These are phyloP conservation scores for Jacana jacana DNA, from an alignment of 2,113 vertebrate genomes.

Conservation along the genomic window DNA sequence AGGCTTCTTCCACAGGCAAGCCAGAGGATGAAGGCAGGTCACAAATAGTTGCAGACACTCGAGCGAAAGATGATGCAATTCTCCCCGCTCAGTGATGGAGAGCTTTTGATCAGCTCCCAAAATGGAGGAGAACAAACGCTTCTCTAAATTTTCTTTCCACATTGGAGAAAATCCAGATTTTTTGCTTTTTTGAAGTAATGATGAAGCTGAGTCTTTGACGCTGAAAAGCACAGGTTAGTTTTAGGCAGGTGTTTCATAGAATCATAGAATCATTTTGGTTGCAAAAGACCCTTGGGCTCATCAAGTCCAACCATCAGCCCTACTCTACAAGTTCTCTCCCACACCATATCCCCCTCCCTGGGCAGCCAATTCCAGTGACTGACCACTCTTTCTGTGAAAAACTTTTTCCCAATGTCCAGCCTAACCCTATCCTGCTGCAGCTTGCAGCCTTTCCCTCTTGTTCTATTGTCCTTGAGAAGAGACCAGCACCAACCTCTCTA, in stretches of 20 bases:
- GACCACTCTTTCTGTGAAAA: too few species aligned
- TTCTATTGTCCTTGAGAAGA: too few species aligned
- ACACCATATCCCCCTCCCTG: too few species aligned
- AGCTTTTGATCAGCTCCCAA: not conserved
- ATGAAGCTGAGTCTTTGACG: not conserved
- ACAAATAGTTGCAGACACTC: not conserved
- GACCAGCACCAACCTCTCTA: too few species aligned
- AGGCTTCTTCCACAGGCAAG: not conserved
- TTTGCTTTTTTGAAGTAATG: not conserved
- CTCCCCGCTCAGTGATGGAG: fast-evolving
- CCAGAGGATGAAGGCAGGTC: not conserved
- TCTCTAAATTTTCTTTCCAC: not conserved
- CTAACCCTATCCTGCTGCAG: too few species aligned
- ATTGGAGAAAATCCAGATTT: not conserved
- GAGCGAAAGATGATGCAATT: not conserved
- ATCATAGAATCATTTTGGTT: too few species aligned
- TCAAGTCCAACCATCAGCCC: too few species aligned
- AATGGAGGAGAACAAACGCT: not conserved
- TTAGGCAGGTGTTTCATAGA: not conserved
- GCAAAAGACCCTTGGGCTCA: too few species aligned
- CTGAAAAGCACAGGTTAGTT: not conserved
- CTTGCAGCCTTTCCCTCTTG: too few species aligned
- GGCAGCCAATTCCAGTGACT: too few species aligned
- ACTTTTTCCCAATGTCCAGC: too few species aligned
- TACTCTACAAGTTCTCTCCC: too few species aligned